Evolutionary conservation across 2,888 invertebrate species (phyloP).

Genomic region (Yponomeuta malinellus): DNA sequence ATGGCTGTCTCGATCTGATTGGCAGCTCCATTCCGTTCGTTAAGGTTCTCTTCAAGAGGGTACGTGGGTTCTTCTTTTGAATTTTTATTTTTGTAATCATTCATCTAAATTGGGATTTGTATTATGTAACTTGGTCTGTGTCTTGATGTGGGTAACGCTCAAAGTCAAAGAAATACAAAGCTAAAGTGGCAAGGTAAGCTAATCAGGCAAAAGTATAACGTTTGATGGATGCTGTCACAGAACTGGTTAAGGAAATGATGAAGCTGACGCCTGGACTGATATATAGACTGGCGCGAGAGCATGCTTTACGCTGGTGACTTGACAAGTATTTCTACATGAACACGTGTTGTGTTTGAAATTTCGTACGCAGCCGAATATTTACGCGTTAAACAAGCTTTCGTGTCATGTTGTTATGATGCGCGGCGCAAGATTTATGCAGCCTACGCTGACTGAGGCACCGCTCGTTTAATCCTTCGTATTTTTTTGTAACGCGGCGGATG

Average conservation of each 20-base stretch:
- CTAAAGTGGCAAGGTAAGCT: too few relatives aligned
- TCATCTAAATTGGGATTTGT: background rate
- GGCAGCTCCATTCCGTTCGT: constrained; percentile 50
- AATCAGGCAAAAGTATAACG: too few relatives aligned
- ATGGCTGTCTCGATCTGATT: constrained; percentile 35
- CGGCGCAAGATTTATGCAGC: constrained; percentile 39
- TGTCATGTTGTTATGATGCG: constrained; percentile 24
- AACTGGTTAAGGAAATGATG: too few relatives aligned
- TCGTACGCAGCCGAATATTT: background rate
- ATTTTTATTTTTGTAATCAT: constrained; percentile 2
- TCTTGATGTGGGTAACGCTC: too few relatives aligned
- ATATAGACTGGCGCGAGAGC: too few relatives aligned
- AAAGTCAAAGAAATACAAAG: too few relatives aligned
- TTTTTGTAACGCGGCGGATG: constrained; percentile 27
- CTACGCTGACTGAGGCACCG: constrained; percentile 26
- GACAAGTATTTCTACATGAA: background rate
- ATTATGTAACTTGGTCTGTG: background rate
- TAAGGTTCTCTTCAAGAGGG: constrained; percentile 46
- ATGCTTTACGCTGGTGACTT: background rate
- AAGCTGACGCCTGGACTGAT: too few relatives aligned
- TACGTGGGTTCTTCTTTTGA: constrained; percentile 32
- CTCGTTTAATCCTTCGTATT: constrained; percentile 31
- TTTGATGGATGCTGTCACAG: too few relatives aligned
- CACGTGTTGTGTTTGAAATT: background rate
- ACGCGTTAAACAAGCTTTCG: background rate